Evolutionary conservation across 2,888 invertebrate species (phyloP), one percentile per base, ranked within the genome.

Genomic region (Drosophila kuntzei): DNA sequence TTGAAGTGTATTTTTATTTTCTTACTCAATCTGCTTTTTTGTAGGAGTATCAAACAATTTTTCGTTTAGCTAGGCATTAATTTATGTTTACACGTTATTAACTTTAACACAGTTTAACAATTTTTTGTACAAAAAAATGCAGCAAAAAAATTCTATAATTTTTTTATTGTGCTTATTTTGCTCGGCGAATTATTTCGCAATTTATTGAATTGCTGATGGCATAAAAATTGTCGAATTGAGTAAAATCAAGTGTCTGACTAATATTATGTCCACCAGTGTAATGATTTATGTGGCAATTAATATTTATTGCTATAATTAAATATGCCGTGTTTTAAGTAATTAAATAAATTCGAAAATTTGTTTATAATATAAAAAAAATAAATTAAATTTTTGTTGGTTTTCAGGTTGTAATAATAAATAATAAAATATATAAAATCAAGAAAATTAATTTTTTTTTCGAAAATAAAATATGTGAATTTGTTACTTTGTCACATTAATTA

Each of bases 141-240:
- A 46, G 7, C 9, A 44, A 36, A 43, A 18, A 18, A 37, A 27
- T 16, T 43, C 7, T 50, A 27, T 6, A 14, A 22, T 18, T 51
- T 8, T 16, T 57, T 20, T 51, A 18, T 20, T 25, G 22, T 18
- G 12, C 12, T 64, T 50, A 47, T 71, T 65, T 62, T 67, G 37
- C 63, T 79, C 67, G 72, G 70, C 77, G 51, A 66, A 49, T 72
- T 79, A 41, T 71, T 84, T 84, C 81, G 87, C 89, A 84, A 84
- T 66, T 64, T 58, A 25, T 32, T 46, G 16, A 71, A 84, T 63
- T 76, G 89, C 83, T 89, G 87, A 87, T 68, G 37, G 16, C 20
- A 32, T 22, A 11, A 20, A 57, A 68, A 53, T 39, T 55, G 18
- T 25, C 18, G n/a, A 75, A 47, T 27, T 18, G 44, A 47, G 34